Percentiles rank a stretch among this genome's conserved stretches.
phyloP scores from a whole-genome alignment of 2,113 vertebrate species.

The Globicephala melas region DNA sequence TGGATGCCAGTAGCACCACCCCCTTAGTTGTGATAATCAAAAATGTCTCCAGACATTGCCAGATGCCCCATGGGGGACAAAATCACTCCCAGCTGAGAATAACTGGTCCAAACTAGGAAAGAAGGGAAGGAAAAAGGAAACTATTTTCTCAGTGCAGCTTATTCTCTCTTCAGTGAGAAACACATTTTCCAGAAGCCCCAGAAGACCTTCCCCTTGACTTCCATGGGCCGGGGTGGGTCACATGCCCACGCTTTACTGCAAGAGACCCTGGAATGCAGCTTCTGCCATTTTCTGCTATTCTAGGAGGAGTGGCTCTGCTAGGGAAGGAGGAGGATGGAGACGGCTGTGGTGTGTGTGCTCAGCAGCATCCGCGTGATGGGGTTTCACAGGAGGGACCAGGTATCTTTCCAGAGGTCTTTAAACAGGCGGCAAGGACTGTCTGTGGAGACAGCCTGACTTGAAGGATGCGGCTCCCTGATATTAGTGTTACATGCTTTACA shows the following conservation, averaged over 20 bases:
- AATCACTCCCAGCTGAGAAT: neutral
- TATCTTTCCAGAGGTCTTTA: neutral
- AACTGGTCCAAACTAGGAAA: neutral
- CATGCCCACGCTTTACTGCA: neutral
- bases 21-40: no score
- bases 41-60: neutral
- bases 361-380: fast-evolving
- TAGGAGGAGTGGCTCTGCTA: fast-evolving
- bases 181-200: no score
- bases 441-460: fast-evolving
- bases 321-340: neutral
- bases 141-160: neutral
- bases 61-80: neutral
- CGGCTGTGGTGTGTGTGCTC: no score
- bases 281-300: neutral
- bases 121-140: neutral
- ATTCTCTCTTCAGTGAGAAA: neutral
- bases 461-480: fast-evolving
- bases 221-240: neutral
- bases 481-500: neutral
- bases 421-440: neutral
- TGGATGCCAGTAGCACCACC: neutral
- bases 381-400: neutral
- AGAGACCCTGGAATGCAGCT: neutral
- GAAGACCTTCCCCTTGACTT: neutral